phyloP scores from a whole-genome alignment of 2,797 vertebrate species.

The Eulemur albifrons region DNA sequence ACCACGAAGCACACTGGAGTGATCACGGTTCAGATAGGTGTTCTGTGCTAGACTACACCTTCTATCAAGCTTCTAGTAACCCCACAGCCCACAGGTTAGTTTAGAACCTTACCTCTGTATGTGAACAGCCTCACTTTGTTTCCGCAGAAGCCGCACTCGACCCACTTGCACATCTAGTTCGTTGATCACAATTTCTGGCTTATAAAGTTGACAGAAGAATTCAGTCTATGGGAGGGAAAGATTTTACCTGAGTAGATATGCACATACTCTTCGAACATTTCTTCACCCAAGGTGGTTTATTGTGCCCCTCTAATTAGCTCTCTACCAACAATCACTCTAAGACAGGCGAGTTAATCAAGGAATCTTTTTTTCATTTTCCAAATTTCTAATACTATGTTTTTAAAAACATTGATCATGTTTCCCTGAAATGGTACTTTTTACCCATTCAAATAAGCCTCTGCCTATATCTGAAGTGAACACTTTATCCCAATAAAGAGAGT shows the following conservation, averaged over 20 bases:
- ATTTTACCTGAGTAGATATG: conserved; percentile 12
- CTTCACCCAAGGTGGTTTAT: neutral
- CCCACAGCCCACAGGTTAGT: neutral
- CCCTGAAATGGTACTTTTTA: neutral
- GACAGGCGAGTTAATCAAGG: neutral
- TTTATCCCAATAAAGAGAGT: neutral
- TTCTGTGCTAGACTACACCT: neutral
- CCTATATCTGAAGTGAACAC: neutral
- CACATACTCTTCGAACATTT: neutral
- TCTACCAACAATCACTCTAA: neutral
- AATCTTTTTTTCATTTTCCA: neutral
- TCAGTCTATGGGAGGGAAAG: conserved; percentile 87
- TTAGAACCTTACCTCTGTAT: conserved; percentile 85
- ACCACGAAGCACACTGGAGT: neutral
- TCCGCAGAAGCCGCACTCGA: conserved; percentile 88
- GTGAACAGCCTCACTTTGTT: conserved; percentile 87
- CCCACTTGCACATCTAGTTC: conserved; percentile 92
- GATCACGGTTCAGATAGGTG: neutral
- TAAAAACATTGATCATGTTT: neutral
- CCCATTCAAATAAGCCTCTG: neutral
- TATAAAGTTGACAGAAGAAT: conserved; percentile 94
- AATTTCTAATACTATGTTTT: neutral
- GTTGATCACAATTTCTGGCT: conserved; percentile 89
- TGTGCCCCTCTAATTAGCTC: neutral
- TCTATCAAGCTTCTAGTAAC: neutral